Evolutionary conservation across 2,797 vertebrate genomes (phyloP).

Genomic region (Micropoecilia bifurca): DNA sequence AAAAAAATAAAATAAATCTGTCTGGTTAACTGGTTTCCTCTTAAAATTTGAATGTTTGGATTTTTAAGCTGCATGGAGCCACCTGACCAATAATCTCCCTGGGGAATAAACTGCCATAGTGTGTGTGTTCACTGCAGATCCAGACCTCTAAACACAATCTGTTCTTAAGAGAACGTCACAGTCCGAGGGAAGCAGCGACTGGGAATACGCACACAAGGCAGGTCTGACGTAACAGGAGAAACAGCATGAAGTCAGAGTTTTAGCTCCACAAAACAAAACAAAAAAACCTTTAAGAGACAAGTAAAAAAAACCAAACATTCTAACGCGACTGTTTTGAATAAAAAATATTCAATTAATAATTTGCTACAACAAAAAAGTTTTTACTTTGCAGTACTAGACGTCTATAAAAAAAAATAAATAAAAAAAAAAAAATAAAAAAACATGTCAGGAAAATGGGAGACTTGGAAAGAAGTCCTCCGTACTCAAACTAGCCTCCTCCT

Average conservation of each 20-base stretch:
- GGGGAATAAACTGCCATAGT: background rate
- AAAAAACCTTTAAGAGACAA: slow-evolving; percentile 27
- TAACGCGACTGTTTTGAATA: slow-evolving; percentile 13
- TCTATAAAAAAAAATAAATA: background rate
- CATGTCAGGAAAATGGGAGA: slow-evolving; percentile 18
- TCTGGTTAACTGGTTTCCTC: slow-evolving; percentile 13
- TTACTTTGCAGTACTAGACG: slow-evolving; percentile 17
- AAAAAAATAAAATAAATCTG: background rate
- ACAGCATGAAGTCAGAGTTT: slow-evolving; percentile 9
- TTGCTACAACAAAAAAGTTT: slow-evolving; percentile 16
- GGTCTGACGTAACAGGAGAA: background rate
- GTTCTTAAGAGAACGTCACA: slow-evolving; percentile 12
- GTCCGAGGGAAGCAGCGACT: background rate
- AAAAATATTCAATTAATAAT: slow-evolving; percentile 5
- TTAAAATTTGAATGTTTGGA: slow-evolving; percentile 33
- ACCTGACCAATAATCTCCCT: slow-evolving; percentile 3
- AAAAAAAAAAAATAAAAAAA: background rate
- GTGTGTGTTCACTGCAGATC: background rate
- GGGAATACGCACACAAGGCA: slow-evolving; percentile 10
- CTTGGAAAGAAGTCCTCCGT: slow-evolving; percentile 34
- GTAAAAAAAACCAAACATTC: slow-evolving; percentile 17
- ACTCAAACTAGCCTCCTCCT: slow-evolving; percentile 39
- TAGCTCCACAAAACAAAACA: background rate
- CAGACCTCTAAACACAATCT: slow-evolving; percentile 8
- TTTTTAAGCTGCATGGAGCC: slow-evolving; percentile 5